phyloP scores from a whole-genome alignment of 2,888 invertebrate species.

The Tridacna crocea region DNA sequence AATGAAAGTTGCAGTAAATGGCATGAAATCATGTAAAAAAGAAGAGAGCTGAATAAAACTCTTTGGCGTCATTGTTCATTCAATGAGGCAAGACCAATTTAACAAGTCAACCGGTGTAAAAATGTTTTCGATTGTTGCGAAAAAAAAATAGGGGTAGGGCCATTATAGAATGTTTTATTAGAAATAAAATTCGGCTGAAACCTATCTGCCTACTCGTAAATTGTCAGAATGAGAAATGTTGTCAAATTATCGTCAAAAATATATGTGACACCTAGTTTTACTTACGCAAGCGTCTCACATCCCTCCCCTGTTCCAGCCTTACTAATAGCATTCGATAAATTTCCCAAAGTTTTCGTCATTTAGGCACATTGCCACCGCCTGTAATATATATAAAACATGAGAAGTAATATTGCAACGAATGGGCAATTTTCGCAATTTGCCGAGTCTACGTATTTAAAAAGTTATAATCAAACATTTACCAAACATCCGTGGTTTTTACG shows the following conservation, averaged over 20 bases:
- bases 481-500: too few species aligned
- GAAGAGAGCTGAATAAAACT: neutral
- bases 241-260: constrained; percentile 15
- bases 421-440: neutral
- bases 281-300: neutral
- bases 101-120: neutral
- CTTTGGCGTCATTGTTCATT: neutral
- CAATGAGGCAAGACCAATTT: neutral
- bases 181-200: constrained; percentile 11
- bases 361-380: neutral
- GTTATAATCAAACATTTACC: too few species aligned
- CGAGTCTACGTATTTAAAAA: neutral
- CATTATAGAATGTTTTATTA: constrained; percentile 18
- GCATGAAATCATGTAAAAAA: neutral
- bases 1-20: neutral
- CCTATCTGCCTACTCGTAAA: constrained; percentile 15
- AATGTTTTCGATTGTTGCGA: neutral
- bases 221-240: neutral
- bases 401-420: neutral
- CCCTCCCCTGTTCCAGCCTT: neutral
- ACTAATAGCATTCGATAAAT: too few species aligned
- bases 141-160: neutral
- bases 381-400: neutral
- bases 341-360: neutral
- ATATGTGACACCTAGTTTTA: neutral